Base-by-base conservation (phyloP, 2,113 vertebrate genomes). In the Candoia aspera region DNA sequence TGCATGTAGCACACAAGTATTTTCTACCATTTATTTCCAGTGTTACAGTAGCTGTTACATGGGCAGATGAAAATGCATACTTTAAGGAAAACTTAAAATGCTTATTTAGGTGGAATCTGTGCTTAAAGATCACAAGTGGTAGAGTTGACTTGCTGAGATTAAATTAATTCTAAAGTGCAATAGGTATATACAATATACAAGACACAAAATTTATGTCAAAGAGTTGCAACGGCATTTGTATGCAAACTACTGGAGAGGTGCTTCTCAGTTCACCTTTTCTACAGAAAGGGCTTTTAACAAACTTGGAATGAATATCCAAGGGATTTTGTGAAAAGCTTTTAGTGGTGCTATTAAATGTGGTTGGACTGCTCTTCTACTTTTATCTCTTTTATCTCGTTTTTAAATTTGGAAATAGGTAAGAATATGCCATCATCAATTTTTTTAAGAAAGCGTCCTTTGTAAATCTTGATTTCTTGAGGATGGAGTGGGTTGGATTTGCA, bases 31-130 rank as follows among this genome's bases (percentile, higher is more conserved):
- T 46, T 29, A 23, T 73, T 86, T 86, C 46, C 42, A 92, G 55
- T 88, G 29, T 42, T 88, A 26, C 42, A 87, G 54, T 23, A 42
- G 13, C 37, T 87, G 79, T 91, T 89, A 68, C 91, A 92, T 57
- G 84, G 92, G 0, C 90, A 79, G 17, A 73, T 96, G 92, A 90
- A 96, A 90, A 92, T 10, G 89, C 88, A 94, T 92, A 0, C 93
- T 93, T 49, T 93, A 29, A 88, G 42, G 88, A 95, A 91, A 37
- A 8, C 64, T 73, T n/a, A 93, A 21, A 1, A 23, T 37, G 37
- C 29, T 23, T 58, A 59, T 88, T n/a, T 59, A 19, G 92, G 59
- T 57, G 33, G n/a, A 84, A 84, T 6, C 4, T 89, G 13, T 55
- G 83, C 57, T 24, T 17, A 90, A n/a, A 46, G 21, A 90, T 13